Percentiles rank a stretch among this genome's conserved stretches.
Conservation (phyloP, 2,113 vertebrate genomes). For the Choloepus hoffmanni region DNA sequence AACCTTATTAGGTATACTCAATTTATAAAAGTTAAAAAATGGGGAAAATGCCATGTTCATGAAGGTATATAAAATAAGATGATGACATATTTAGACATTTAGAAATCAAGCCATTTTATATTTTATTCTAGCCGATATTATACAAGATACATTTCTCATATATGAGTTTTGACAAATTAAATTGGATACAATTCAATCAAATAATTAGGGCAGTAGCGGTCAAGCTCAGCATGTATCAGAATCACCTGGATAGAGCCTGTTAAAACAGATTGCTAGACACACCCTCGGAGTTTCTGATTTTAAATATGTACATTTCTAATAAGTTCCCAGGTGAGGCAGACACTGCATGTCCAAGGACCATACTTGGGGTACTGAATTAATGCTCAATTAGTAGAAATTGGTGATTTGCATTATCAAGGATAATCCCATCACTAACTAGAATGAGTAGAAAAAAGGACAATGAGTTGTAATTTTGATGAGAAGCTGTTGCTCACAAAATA, state of each 20-base stretch:
- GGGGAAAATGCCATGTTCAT: slow-evolving; percentile 16
- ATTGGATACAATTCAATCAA: slow-evolving; percentile 42
- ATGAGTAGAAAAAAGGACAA: not conserved
- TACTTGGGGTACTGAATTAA: not conserved
- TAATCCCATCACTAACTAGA: not conserved
- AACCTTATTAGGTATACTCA: slow-evolving; percentile 27
- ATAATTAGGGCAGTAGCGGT: not conserved
- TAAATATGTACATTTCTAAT: not conserved
- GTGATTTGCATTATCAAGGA: not conserved
- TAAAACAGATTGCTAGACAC: not conserved
- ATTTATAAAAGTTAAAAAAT: slow-evolving; percentile 43
- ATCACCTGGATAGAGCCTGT: not conserved
- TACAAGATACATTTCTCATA: not conserved
- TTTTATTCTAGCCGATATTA: not conserved
- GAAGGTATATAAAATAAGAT: not conserved
- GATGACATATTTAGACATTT: not conserved
- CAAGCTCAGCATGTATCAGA: not conserved
- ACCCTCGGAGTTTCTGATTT: not conserved
- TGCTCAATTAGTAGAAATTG: not conserved
- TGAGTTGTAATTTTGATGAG: not conserved
- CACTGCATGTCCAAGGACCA: not conserved
- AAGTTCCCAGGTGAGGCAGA: slow-evolving; percentile 3
- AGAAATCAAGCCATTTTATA: slow-evolving; percentile 30
- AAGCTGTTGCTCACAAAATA: not conserved
- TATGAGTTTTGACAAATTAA: slow-evolving; percentile 17